These are phyloP conservation scores for Drosophila asahinai DNA, from an alignment of 1,140 invertebrate species.

Conservation along the genomic window DNA sequence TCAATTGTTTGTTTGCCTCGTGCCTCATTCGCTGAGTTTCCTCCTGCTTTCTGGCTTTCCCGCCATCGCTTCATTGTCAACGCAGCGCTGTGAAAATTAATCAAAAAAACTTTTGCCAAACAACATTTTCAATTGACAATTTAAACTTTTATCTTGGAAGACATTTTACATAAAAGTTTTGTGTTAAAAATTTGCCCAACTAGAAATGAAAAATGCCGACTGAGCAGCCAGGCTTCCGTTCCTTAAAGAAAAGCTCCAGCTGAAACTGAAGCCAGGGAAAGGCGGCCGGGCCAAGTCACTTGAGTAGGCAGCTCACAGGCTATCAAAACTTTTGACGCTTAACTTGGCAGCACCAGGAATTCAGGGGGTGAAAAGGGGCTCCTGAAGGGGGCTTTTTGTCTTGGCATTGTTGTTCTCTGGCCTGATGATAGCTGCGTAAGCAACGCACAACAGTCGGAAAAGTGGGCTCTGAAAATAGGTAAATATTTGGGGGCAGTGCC, in stretches of 20 bases:
- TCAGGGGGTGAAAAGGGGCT: not conserved
- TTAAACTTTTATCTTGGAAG: slow-evolving; percentile 83
- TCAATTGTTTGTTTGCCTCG: slow-evolving; percentile 77
- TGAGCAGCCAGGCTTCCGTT: slow-evolving; percentile 21
- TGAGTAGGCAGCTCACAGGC: slow-evolving; percentile 75
- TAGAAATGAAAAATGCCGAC: slow-evolving; percentile 78
- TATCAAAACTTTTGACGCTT: slow-evolving; percentile 81
- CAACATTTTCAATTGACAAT: slow-evolving; percentile 85
- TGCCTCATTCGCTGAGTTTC: slow-evolving; percentile 33
- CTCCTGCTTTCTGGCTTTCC: not conserved
- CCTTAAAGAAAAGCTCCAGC: slow-evolving; percentile 12
- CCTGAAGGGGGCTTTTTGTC: slow-evolving; percentile 45
- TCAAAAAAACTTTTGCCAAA: slow-evolving; percentile 84
- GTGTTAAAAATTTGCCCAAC: slow-evolving; percentile 77
- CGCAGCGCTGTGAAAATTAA: slow-evolving; percentile 82
- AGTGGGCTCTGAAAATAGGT: slow-evolving; percentile 35
- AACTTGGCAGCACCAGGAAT: slow-evolving; percentile 50
- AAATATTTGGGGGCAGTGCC: slow-evolving; percentile 24
- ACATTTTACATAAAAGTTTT: slow-evolving; percentile 83
- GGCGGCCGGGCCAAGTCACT: slow-evolving; percentile 34
- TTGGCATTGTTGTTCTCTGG: slow-evolving; percentile 49
- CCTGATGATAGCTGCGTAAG: slow-evolving; percentile 64
- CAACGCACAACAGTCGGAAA: slow-evolving; percentile 37
- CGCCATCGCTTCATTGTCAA: slow-evolving; percentile 63
- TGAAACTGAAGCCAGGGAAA: not conserved